Conservation (phyloP, 2,113 vertebrate species). For the Pygoscelis antarcticus region DNA sequence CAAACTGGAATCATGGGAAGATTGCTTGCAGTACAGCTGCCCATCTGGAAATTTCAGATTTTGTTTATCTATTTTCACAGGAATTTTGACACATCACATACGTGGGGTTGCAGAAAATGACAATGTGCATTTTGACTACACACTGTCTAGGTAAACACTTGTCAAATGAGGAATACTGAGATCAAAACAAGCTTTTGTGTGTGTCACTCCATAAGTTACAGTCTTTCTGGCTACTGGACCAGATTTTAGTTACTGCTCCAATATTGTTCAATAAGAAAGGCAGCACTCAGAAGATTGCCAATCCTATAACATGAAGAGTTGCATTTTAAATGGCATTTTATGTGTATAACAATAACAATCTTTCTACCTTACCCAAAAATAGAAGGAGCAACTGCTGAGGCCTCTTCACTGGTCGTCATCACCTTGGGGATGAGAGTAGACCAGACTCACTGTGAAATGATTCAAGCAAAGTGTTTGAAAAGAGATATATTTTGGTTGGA, state of each 20-base stretch:
- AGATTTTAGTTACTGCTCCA: not conserved
- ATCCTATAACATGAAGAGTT: not conserved
- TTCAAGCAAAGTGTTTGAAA: not conserved
- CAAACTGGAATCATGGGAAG: not conserved
- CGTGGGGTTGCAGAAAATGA: not conserved
- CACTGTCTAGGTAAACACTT: not conserved
- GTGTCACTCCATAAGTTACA: not conserved
- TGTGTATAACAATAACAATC: not conserved
- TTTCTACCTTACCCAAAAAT: not conserved
- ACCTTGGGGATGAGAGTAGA: not conserved
- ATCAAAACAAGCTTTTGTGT: not conserved
- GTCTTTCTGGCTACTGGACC: not conserved
- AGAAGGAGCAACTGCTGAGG: not conserved
- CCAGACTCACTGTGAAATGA: not conserved
- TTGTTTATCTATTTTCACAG: not conserved
- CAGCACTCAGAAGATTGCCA: not conserved
- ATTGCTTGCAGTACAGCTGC: not conserved
- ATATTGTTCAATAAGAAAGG: not conserved
- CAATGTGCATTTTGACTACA: not conserved
- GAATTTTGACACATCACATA: not conserved
- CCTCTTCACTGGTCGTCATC: not conserved
- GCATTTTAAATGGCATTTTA: not conserved
- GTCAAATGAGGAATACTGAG: conserved; percentile 22
- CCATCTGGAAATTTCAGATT: conserved; percentile 34
- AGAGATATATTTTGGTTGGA: not conserved